phyloP scores from a whole-genome alignment of 2,797 vertebrate species.

The Bradypus variegatus region DNA sequence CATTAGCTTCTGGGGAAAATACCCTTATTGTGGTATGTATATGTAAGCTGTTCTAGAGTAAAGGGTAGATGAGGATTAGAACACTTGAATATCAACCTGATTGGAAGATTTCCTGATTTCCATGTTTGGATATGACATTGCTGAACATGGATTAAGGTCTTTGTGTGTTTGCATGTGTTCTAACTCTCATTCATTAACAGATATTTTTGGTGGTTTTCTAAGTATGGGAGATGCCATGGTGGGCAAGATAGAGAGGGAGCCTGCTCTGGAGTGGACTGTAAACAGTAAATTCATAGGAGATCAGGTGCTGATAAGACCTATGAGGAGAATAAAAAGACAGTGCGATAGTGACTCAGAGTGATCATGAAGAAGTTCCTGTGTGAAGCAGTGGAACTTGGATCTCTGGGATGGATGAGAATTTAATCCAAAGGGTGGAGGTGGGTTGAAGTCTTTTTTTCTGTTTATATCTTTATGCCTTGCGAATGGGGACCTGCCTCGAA shows the following conservation, averaged over 20 bases:
- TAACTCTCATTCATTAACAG: background rate
- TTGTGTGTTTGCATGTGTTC: background rate
- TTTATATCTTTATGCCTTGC: background rate
- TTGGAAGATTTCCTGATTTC: slow-evolving; percentile 12
- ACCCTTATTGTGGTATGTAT: background rate
- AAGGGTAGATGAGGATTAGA: background rate
- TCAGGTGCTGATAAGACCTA: background rate
- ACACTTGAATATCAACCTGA: background rate
- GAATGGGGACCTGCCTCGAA: background rate
- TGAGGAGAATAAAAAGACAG: background rate
- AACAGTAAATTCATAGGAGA: background rate
- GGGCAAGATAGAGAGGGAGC: background rate
- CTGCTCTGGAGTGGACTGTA: background rate
- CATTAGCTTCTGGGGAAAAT: background rate
- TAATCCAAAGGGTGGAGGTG: slow-evolving; percentile 18
- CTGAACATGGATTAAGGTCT: background rate
- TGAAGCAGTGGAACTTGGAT: background rate
- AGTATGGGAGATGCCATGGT: background rate
- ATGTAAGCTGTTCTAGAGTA: background rate
- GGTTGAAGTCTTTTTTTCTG: background rate
- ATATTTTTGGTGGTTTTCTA: background rate
- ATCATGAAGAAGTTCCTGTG: background rate
- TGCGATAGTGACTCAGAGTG: background rate
- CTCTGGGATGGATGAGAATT: slow-evolving; percentile 8
- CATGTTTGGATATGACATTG: background rate